Percentiles rank a stretch among this genome's conserved stretches.
phyloP scores from a whole-genome alignment of 2,888 invertebrate species.

The Diloba caeruleocephala region DNA sequence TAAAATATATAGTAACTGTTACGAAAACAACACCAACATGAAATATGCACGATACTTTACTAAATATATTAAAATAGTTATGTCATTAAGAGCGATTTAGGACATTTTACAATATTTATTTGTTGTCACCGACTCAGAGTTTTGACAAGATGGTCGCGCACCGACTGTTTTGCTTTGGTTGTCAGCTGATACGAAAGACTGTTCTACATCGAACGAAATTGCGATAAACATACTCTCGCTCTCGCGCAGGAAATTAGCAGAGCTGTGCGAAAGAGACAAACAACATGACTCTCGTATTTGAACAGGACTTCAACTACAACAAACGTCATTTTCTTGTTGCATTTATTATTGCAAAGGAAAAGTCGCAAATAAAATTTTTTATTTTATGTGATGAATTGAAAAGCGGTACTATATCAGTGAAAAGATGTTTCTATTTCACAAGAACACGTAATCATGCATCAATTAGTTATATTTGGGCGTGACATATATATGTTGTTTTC shows the following conservation, averaged over 20 bases:
- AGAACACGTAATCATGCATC: conserved; percentile 71
- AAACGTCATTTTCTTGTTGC: conserved; percentile 85
- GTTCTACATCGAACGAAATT: conserved; percentile 74
- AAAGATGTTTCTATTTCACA: conserved; percentile 83
- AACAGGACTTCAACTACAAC: conserved; percentile 73
- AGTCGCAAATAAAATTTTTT: conserved; percentile 70
- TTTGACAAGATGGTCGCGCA: conserved; percentile 90
- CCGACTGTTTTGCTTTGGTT: conserved; percentile 90
- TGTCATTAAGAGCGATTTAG: conserved; percentile 85
- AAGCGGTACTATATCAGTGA: conserved; percentile 62
- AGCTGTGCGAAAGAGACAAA: conserved; percentile 63
- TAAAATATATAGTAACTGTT: conserved; percentile 82
- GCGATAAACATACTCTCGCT: conserved; percentile 62
- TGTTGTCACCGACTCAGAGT: conserved; percentile 87
- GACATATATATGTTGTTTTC: conserved; percentile 70
- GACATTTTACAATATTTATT: conserved; percentile 88
- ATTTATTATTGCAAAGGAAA: conserved; percentile 80
- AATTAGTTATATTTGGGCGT: conserved; percentile 79
- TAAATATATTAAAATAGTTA: conserved; percentile 79
- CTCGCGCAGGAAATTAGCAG: conserved; percentile 27
- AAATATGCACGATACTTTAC: conserved; percentile 82
- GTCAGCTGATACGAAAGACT: conserved; percentile 89
- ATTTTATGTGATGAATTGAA: conserved; percentile 78
- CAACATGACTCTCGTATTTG: conserved; percentile 66
- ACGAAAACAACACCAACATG: conserved; percentile 79